Evolutionary conservation across 1,140 invertebrate genomes (phyloP).

Genomic region (Aculops lycopersici): DNA sequence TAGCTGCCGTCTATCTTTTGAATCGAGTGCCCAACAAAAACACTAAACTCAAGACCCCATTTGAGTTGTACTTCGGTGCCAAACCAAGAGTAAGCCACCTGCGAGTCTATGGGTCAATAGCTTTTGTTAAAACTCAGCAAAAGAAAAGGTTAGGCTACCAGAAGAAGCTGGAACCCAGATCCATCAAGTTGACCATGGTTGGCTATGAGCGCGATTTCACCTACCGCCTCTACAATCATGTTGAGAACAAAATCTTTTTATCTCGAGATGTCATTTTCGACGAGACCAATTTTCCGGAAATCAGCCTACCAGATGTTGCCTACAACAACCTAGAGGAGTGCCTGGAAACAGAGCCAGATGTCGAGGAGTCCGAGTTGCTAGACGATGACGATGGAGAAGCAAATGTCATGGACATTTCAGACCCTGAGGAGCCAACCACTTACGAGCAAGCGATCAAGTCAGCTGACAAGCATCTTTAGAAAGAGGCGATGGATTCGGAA

Average conservation of each 20-base stretch:
- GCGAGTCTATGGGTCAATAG: constrained; percentile 14
- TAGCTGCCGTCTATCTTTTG: constrained; percentile 1
- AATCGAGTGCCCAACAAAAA: background rate
- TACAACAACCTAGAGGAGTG: no score
- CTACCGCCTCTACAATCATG: background rate
- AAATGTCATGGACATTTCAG: no score
- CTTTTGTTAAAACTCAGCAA: constrained; percentile 12
- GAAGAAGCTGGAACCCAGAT: constrained; percentile 11
- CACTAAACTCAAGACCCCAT: constrained; percentile 9
- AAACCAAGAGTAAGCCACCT: constrained; percentile 13
- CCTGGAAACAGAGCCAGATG: no score
- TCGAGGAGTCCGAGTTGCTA: no score
- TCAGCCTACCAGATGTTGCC: no score
- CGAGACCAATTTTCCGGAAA: no score
- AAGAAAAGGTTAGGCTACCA: no score
- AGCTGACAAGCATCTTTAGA: background rate
- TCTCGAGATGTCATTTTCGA: constrained; percentile 1
- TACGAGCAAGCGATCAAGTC: background rate
- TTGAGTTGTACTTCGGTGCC: constrained; percentile 12
- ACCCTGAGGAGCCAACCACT: background rate
- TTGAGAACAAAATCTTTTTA: background rate
- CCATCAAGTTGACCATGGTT: constrained; percentile 2
- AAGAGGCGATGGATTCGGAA: background rate
- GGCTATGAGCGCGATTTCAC: constrained; percentile 5
- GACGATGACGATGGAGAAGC: no score